phyloP scores from a whole-genome alignment of 2,797 vertebrate species.

The Microtus agrestis region DNA sequence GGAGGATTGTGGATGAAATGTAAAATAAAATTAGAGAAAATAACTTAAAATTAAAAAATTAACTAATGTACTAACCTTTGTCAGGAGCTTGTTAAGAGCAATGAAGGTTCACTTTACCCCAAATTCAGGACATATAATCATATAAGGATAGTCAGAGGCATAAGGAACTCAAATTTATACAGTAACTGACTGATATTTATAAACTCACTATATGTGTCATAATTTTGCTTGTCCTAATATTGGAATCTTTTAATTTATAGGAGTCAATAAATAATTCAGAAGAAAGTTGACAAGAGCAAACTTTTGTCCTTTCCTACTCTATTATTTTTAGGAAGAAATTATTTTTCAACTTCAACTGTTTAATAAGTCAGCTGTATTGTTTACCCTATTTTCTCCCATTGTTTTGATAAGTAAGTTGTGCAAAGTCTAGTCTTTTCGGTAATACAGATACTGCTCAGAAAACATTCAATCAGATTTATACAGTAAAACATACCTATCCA shows the following conservation, averaged over 20 bases:
- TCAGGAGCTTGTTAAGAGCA: not conserved
- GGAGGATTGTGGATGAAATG: too few relatives aligned
- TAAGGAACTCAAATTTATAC: not conserved
- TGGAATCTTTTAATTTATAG: slow-evolving; percentile 76
- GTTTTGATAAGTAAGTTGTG: slow-evolving; percentile 70
- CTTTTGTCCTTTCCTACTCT: slow-evolving; percentile 66
- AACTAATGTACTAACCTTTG: not conserved
- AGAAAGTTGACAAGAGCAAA: slow-evolving; percentile 81
- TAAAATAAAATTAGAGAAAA: too few relatives aligned
- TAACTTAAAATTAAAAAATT: not conserved
- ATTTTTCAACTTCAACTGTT: slow-evolving; percentile 82
- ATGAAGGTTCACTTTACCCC: not conserved
- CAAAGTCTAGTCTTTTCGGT: slow-evolving; percentile 60
- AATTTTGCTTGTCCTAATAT: slow-evolving; percentile 75
- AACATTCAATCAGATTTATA: slow-evolving; percentile 55
- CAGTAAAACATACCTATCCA: slow-evolving; percentile 36
- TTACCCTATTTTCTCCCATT: slow-evolving; percentile 30
- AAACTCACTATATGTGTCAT: slow-evolving; percentile 32
- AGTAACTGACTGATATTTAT: slow-evolving; percentile 23
- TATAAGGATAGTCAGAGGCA: not conserved
- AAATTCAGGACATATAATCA: not conserved
- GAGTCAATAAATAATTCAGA: slow-evolving; percentile 85
- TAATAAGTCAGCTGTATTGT: slow-evolving; percentile 70
- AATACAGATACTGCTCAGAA: slow-evolving; percentile 59
- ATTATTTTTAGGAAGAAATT: slow-evolving; percentile 77